phyloP scores from a whole-genome alignment of 2,888 invertebrate species.

The Uropetala carovei region DNA sequence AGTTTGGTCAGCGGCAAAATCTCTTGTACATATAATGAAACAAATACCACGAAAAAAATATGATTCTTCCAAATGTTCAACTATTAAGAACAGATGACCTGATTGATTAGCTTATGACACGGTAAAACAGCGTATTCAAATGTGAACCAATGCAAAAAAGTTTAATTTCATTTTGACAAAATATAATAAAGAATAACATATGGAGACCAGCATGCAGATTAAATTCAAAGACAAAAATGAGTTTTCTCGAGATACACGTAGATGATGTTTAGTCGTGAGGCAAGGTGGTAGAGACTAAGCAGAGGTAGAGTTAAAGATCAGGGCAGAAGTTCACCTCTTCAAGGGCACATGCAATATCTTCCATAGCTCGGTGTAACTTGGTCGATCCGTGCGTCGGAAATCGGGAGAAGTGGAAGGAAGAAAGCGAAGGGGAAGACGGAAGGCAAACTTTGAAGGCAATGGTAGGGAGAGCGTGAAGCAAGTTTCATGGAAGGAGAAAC shows the following conservation, averaged over 20 bases:
- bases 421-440: background rate
- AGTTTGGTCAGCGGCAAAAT: too few species aligned
- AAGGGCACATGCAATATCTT: background rate
- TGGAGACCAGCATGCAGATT: background rate
- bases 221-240: background rate
- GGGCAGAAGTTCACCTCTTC: background rate
- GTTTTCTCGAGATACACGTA: too few species aligned
- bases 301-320: too few species aligned
- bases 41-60: too few species aligned
- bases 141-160: too few species aligned
- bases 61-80: too few species aligned
- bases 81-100: too few species aligned
- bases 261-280: too few species aligned
- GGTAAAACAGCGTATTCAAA: too few species aligned
- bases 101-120: too few species aligned
- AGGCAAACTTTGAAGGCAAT: background rate
- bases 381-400: background rate
- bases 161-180: background rate
- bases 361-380: background rate
- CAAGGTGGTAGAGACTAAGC: too few species aligned
- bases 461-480: constrained; percentile 43
- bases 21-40: too few species aligned
- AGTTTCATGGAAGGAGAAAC: constrained; percentile 2
- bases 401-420: background rate
- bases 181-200: background rate